Conservation (phyloP, 2,888 invertebrate genomes). For the Meiosimyza decipiens region DNA sequence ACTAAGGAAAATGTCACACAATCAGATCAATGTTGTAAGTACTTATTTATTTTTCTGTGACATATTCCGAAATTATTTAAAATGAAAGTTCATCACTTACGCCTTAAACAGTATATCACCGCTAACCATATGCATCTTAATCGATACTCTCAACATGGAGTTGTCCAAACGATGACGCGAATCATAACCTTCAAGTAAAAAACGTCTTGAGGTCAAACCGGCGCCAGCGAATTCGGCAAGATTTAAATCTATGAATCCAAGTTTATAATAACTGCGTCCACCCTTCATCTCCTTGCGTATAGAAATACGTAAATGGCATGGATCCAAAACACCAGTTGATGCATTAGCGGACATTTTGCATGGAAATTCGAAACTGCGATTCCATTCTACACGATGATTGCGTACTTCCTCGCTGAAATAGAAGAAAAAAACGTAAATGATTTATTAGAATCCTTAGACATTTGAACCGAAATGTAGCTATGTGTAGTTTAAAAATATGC, state of each 20-base stretch:
- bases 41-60: background rate
- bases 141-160: constrained; percentile 90
- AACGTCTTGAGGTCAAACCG: constrained; percentile 86
- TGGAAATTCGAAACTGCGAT: constrained; percentile 88
- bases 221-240: constrained; percentile 96
- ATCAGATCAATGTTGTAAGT: background rate
- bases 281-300: constrained; percentile 91
- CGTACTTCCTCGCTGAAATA: constrained; percentile 86
- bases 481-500: too few relatives aligned
- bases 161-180: constrained; percentile 93
- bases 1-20: too few relatives aligned
- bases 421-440: constrained; percentile 5
- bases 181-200: constrained; percentile 96
- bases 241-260: constrained; percentile 98
- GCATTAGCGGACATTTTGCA: constrained; percentile 98
- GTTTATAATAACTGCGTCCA: constrained; percentile 77
- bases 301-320: constrained; percentile 92
- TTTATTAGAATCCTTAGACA: background rate
- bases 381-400: constrained; percentile 95
- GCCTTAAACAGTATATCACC: constrained; percentile 98
- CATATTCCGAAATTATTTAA: background rate
- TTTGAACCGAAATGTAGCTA: too few relatives aligned
- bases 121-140: constrained; percentile 93
- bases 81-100: constrained; percentile 72
- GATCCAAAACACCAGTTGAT: constrained; percentile 93